Evolutionary conservation across 2,797 vertebrate species (phyloP), one percentile per base, ranked within the genome.

Genomic region (Carcharodon carcharias): DNA sequence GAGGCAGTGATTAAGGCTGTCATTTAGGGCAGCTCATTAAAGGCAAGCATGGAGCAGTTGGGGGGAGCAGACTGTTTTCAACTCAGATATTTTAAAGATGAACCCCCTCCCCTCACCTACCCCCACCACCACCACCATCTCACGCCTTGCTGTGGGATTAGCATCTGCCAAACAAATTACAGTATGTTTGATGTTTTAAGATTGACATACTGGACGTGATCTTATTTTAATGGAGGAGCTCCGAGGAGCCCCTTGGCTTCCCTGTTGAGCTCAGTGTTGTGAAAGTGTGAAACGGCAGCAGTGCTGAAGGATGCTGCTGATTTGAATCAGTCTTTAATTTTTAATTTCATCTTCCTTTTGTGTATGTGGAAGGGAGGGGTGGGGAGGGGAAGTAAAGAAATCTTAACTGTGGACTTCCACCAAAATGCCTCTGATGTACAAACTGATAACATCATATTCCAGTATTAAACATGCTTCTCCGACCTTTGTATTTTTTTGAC

Each of bases 1-100:
- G 99, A 99, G 99, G 99, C 99, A 98, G 98, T 99, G 99, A 99
- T 99, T 99, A 99, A 99, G 99, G 98, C 99, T 99, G 99, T 99
- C 99, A 99, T 99, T 99, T 99, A 98, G 98, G 99, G 98, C 98
- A 98, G 98, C 98, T 99, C 98, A 99, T 99, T 99, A 99, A 99
- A 99, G 98, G 98, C 98, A 97, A 98, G 98, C 97, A 97, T 98
- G 97, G 97, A 98, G 98, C 98, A 98, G 98, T 98, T 97, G 98
- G 98, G 98, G 98, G 97, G 98, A 98, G 96, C 97, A 96, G 63
- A 77, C 96, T 26, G 58, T 97, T 96, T 97, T 96, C 97, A 97
- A 97, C 96, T 96, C 97, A 97, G 96, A 96, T 96, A 96, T 96
- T 96, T 97, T 94, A 97, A 96, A 96, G 96, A 96, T 16, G 50